Evolutionary conservation across 2,113 vertebrate genomes (phyloP).

Genomic region (Rattus rattus): DNA sequence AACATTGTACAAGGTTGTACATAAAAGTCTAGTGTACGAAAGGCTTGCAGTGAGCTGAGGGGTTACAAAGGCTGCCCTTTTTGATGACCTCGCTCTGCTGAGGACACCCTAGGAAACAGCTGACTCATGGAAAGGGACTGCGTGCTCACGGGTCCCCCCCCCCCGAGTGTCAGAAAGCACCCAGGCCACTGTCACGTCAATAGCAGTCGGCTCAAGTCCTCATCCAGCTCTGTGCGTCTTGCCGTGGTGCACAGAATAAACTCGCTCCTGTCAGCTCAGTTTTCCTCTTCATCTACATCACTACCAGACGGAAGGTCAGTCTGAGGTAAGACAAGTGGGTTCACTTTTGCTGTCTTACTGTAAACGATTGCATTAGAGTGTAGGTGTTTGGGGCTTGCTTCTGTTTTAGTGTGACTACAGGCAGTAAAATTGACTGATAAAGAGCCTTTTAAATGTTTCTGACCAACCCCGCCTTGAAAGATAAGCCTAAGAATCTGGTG

Average conservation of each 20-base stretch:
- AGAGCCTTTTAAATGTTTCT: constrained; percentile 48
- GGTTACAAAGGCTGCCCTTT: constrained; percentile 57
- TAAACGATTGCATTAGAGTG: constrained; percentile 42
- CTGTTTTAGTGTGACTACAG: background rate
- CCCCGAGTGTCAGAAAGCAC: constrained; percentile 69
- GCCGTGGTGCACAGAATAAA: constrained; percentile 63
- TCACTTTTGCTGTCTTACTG: background rate
- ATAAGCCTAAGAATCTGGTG: constrained; percentile 16
- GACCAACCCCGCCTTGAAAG: constrained; percentile 49
- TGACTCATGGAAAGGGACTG: constrained; percentile 78
- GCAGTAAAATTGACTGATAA: constrained; percentile 44
- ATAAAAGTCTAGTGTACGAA: constrained; percentile 80
- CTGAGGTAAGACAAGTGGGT: background rate
- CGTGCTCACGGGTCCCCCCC: constrained; percentile 41
- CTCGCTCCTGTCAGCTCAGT: constrained; percentile 7
- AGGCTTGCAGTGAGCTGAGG: constrained; percentile 72
- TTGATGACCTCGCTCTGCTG: constrained; percentile 71
- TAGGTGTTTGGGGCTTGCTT: constrained; percentile 8
- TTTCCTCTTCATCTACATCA: constrained; percentile 47
- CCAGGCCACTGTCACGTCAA: constrained; percentile 5
- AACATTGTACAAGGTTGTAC: constrained; percentile 81
- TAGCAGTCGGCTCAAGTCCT: constrained; percentile 29
- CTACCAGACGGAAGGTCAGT: constrained; percentile 54
- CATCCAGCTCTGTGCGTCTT: constrained; percentile 68
- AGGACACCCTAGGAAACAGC: constrained; percentile 70